These are phyloP conservation scores for Enteromius mattozi DNA, from an alignment of 2,797 vertebrate species.

Conservation along the genomic window DNA sequence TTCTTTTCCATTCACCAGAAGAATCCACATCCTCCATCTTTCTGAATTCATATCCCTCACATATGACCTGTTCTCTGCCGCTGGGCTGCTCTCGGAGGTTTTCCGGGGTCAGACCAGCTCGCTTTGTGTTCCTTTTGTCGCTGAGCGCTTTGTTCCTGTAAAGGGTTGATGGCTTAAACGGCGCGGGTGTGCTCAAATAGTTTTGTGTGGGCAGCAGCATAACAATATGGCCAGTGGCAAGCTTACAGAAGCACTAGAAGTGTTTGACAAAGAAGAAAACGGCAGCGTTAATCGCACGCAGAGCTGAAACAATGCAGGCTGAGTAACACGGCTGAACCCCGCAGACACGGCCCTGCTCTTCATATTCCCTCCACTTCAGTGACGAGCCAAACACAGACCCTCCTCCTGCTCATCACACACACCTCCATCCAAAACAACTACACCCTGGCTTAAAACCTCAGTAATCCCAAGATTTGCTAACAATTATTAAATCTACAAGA, in stretches of 20 bases:
- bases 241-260: slow-evolving; percentile 64
- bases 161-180: slow-evolving; percentile 58
- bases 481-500: slow-evolving; percentile 29
- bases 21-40: slow-evolving; percentile 19
- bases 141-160: slow-evolving; percentile 64
- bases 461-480: slow-evolving; percentile 33
- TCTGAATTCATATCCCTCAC: slow-evolving; percentile 15
- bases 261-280: slow-evolving; percentile 66
- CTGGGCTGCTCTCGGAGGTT: slow-evolving; percentile 65
- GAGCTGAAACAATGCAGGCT: slow-evolving; percentile 60
- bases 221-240: slow-evolving; percentile 58
- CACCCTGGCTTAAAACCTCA: slow-evolving; percentile 1
- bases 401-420: background rate
- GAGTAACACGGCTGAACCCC: slow-evolving; percentile 35
- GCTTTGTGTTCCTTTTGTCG: slow-evolving; percentile 69
- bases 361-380: slow-evolving; percentile 31
- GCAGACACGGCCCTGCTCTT: slow-evolving; percentile 8
- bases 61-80: slow-evolving; percentile 10
- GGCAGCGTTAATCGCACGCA: slow-evolving; percentile 57
- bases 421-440: slow-evolving; percentile 8
- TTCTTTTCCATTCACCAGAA: slow-evolving; percentile 16
- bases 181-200: slow-evolving; percentile 47
- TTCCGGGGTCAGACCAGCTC: slow-evolving; percentile 59
- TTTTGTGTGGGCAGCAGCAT: slow-evolving; percentile 62
- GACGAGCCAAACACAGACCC: slow-evolving; percentile 23